Base-by-base conservation (phyloP, 2,797 vertebrate species). In the Eremophila alpestris region DNA sequence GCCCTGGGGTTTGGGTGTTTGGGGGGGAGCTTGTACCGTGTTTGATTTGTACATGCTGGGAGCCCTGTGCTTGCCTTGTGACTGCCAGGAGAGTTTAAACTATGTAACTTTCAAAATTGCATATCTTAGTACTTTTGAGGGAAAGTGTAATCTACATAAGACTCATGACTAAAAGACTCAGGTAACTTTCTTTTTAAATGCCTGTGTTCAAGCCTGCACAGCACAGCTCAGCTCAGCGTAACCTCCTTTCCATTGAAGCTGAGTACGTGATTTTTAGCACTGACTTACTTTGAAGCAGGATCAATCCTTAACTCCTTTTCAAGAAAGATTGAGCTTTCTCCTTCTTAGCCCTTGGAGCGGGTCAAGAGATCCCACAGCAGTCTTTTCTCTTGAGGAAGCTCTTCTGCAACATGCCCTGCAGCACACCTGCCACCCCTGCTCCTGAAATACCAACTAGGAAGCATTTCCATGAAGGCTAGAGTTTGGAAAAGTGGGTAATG, bases 1-100 rank as follows among this genome's bases (percentile, higher is more conserved):
- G 48, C 32, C 29, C 34, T 20, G 76, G 16, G 1, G 18, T 59
- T 51, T 8, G 17, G 49, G 36, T 12, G 38, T 29, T 49, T 1
- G 0, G 21, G 29, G 29, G 36, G 10, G 36, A 32, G 52, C 51
- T 49, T 7, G 52, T 68, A 3, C 7, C 0, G 0, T 2, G 1
- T 65, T 68, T 9, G 15, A 13, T 84, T 71, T 26, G 27, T 51
- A 5, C 0, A 0, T 73, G 68, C 67, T 18, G 19, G 43, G 40
- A 79, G 59, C 63, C 38, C 64, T 17, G 18, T 13, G 46, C 83
- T 84, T 76, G 49, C 41, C 71, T 51, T 2, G 1, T 55, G 81
- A 7, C 30, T 55, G 48, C 65, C 30, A 1, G 4, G 20, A n/a
- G 2, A 15, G 21, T 76, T 89, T 43, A 16, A 91, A 46, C 46